Base-by-base conservation (phyloP, 1,140 invertebrate species). In the Macrocentrus cingulum region DNA sequence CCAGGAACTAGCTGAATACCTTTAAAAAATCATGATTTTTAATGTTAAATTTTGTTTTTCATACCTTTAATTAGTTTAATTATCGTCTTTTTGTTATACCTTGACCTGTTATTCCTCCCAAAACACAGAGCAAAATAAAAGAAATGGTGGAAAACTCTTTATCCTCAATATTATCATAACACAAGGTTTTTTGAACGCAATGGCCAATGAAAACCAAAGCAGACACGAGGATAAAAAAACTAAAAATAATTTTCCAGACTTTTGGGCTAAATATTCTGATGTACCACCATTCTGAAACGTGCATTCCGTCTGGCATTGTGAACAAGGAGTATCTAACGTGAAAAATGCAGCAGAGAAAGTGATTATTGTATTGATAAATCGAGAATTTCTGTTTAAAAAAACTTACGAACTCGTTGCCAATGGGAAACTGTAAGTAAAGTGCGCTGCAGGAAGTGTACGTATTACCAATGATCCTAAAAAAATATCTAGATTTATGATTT, bases 61-160 rank as follows among this genome's bases (percentile, higher is more conserved):
- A 18, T 44, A n/a, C n/a, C 19, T 2, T 7, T 1, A 44, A 18
- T 18, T 18, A 44, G 2, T 44, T 44, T 44, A 18, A 44, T 44
- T 3, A 44, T 18, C 16, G 19, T 1, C 9, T 9, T 18, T 19
- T 36, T 25, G 0, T 2, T n/a, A 48, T 60, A 70, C 64, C 66
- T 70, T 69, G 70, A 25, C 67, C 67, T 23, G 55, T 63, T 6
- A 69, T 62, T 6, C 63, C 59, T 19, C 64, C 62, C 2, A 70
- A 32, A 22, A 72, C 46, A 20, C 61, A 60, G 16, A 72, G 20
- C 5, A 70, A 19, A 48, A 58, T 61, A 29, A 70, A 69, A 0
- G 63, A 65, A 0, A 53, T 2, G 18, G 50, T 61, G 0, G 65
- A 44, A 7, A 71, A 52, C 53, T 71, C 65, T 13, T 64, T 50